Base-by-base conservation (phyloP, 2,888 invertebrate species). In the Andrena marginata region DNA sequence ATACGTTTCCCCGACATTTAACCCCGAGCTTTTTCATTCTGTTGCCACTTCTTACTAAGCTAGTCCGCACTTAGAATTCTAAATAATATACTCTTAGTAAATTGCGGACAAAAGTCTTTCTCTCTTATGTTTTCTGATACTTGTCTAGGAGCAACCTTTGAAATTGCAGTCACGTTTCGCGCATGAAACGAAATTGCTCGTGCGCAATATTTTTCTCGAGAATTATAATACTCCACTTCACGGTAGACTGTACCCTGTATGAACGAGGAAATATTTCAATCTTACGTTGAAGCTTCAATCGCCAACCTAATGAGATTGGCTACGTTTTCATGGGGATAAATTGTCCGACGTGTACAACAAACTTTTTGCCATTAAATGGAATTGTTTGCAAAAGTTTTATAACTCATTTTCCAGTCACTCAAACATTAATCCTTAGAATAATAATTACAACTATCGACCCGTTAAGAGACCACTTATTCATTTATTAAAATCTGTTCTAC, bases 221-320 rank as follows among this genome's bases (percentile, higher is more conserved):
- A 56, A 56, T 56, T 56, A 20, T 23, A 56, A 20, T 23, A 56
- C 54, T 56, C 6, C 26, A 23, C 10, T 42, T 16, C 5, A 42
- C 16, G 42, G 42, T 42, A 42, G 42, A 42, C 42, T 13, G 42
- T 42, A 42, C 42, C 42, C 4, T 56, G 23, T 56, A 23, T 26
- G 13, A 56, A 20, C 54, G 20, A 56, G 54, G 10, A 56, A 56
- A 23, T 56, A 56, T 56, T 56, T 56, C 10, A 56, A n/a, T 56
- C 23, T 56, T 10, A 56, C 23, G 23, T 23, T 20, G 23, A 56
- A 56, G 16, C 42, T 42, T 42, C 16, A 42, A 56, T 56, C 54
- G 54, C 54, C 54, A 10, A 56, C 10, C 3, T 56, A 10, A 23
- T 20, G 8, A 23, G 4, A 56, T 56, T 56, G 23, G 13, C 10